Evolutionary conservation across 2,888 invertebrate genomes (phyloP).

Genomic region (Drosophila eohydei): DNA sequence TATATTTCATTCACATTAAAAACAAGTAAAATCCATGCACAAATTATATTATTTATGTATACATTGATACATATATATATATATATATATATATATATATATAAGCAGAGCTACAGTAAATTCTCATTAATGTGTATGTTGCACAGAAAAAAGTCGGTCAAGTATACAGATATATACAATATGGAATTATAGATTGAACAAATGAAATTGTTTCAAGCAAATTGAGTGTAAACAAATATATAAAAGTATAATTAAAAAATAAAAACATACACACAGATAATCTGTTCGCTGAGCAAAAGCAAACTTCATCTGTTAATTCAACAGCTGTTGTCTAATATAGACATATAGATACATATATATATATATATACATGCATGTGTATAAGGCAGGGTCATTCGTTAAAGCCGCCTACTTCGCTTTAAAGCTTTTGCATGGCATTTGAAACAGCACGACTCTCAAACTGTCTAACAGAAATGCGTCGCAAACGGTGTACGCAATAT

Average conservation of each 20-base stretch:
- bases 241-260: slow-evolving; percentile 63
- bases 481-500: slow-evolving; percentile 16
- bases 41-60: slow-evolving; percentile 21
- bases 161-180: slow-evolving; percentile 54
- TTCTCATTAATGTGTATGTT: slow-evolving; percentile 9
- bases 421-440: slow-evolving; percentile 21
- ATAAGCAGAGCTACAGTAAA: slow-evolving; percentile 20
- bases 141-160: slow-evolving; percentile 65
- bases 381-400: slow-evolving; percentile 27
- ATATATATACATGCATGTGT: neutral
- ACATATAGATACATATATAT: neutral
- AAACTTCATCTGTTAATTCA: slow-evolving; percentile 49
- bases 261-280: slow-evolving; percentile 14
- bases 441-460: slow-evolving; percentile 22
- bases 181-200: slow-evolving; percentile 44
- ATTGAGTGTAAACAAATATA: slow-evolving; percentile 69
- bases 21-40: slow-evolving; percentile 31
- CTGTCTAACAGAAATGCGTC: slow-evolving; percentile 7
- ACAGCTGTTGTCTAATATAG: slow-evolving; percentile 22
- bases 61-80: slow-evolving; percentile 2
- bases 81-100: slow-evolving; percentile 4
- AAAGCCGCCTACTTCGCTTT: slow-evolving; percentile 7
- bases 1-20: slow-evolving; percentile 2
- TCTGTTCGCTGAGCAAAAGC: slow-evolving; percentile 39
- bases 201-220: slow-evolving; percentile 64